Evolutionary conservation across 2,888 invertebrate genomes (phyloP), one percentile per base, ranked within the genome.

Genomic region (Osedax fenrisi): DNA sequence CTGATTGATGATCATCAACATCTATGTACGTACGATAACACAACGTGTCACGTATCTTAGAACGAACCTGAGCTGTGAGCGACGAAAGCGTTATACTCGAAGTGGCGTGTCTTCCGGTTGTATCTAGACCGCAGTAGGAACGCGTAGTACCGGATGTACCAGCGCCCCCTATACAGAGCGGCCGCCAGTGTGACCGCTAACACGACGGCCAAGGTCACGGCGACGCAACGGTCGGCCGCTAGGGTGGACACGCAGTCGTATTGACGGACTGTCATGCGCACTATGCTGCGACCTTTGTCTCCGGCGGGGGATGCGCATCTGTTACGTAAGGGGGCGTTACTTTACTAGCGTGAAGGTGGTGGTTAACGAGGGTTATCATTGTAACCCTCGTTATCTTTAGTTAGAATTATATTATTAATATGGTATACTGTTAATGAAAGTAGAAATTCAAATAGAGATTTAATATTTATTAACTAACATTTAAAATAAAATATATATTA

Each of bases 71-170:
- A 10, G 67, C 67, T 67, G 25, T 67, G 67, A 24, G 67, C 67
- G 22, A 67, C 67, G 67, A 67, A 67, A 3, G 67, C 67, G 2
- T 67, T 2, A 25, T 67, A 67, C 3, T 13, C 22, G 25, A 22
- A 67, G 25, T 67, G 1, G 22, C 67, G 5, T 25, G 67, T 23
- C 25, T 1, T 23, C 22, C 25, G n/a, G 67, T 23, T 23, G 22
- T 2, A 67, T n/a, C 24, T 22, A 22, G 67, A 23, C 5, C 41
- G 5, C 2, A 25, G 3, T 25, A 67, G 67, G 67, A 67, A 67
- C n/a, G 23, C 21, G 25, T 67, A 67, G 22, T 67, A 67, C n/a
- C 67, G n/a, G 67, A 67, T 67, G 2, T 67, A 25, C 67, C 67
- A 67, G 22, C 67, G 22, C 41, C 10, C 41, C 41, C 41, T 5